Percentiles rank a stretch among this genome's conserved stretches.
phyloP scores from a whole-genome alignment of 2,888 invertebrate genomes.

The Aphrophora alni region DNA sequence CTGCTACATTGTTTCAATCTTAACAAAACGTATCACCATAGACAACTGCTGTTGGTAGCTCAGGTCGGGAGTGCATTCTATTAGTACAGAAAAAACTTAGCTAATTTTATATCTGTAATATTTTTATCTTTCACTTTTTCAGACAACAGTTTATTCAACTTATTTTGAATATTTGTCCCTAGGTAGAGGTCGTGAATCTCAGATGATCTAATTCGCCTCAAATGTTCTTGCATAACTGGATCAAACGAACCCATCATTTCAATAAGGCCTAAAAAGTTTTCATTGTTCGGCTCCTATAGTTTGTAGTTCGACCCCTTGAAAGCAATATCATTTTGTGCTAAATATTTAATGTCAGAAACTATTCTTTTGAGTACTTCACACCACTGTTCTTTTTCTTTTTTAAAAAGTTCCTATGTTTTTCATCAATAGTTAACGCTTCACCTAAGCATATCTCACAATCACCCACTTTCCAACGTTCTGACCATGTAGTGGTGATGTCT shows the following conservation, averaged over 20 bases:
- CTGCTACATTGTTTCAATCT: constrained; percentile 1
- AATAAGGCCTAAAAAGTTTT: constrained; percentile 41
- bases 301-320: constrained; percentile 30
- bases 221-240: constrained; percentile 39
- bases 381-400: no score
- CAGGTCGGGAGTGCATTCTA: constrained; percentile 40
- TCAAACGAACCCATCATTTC: constrained; percentile 41
- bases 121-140: constrained; percentile 30
- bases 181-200: constrained; percentile 29
- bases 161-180: constrained; percentile 42
- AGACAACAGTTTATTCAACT: constrained; percentile 39
- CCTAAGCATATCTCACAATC: no score
- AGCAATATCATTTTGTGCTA: constrained; percentile 28
- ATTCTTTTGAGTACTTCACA: no score
- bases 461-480: no score
- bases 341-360: background rate
- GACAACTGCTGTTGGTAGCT: constrained; percentile 40
- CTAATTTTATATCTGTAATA: constrained; percentile 32
- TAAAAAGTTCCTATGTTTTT: no score
- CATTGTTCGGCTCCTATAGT: constrained; percentile 34
- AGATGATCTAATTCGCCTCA: constrained; percentile 36
- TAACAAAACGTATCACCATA: background rate
- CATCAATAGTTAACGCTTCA: no score
- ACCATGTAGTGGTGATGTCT: no score
- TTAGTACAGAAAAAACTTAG: constrained; percentile 43